Evolutionary conservation across 1,140 invertebrate genomes (phyloP).

Genomic region (Microvelia longipes): DNA sequence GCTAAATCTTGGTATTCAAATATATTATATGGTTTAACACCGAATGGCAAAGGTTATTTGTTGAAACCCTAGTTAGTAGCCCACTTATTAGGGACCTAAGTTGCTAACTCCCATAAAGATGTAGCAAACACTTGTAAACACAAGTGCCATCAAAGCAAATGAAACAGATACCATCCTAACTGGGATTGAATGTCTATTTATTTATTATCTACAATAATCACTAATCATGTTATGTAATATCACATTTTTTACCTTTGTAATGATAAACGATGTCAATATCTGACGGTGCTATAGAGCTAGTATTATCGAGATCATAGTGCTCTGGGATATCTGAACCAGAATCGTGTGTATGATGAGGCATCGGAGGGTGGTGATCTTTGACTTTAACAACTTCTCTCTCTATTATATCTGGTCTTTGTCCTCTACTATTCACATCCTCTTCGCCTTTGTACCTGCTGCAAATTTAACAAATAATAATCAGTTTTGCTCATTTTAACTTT

Average conservation of each 20-base stretch:
- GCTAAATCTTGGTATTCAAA: too few relatives aligned
- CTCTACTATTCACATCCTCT: constrained; percentile 30
- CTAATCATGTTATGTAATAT: too few relatives aligned
- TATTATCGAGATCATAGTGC: constrained; percentile 93
- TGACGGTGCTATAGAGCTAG: constrained; percentile 89
- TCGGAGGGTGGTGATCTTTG: constrained; percentile 57
- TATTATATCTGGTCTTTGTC: constrained; percentile 77
- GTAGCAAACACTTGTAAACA: too few relatives aligned
- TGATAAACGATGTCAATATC: constrained; percentile 95
- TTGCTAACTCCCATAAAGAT: too few relatives aligned
- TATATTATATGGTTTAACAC: too few relatives aligned
- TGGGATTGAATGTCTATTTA: too few relatives aligned
- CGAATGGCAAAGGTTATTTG: too few relatives aligned
- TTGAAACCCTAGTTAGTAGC: too few relatives aligned
- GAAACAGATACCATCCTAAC: too few relatives aligned
- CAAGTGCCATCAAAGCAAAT: too few relatives aligned
- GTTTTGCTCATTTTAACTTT: neutral
- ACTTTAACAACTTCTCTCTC: constrained; percentile 67
- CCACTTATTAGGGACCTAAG: too few relatives aligned
- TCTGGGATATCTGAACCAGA: constrained; percentile 71
- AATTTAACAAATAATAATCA: constrained; percentile 4
- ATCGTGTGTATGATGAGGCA: constrained; percentile 38
- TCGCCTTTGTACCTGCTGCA: constrained; percentile 47
- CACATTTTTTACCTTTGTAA: constrained; percentile 69
- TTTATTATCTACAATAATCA: too few relatives aligned